Conservation (phyloP, 2,797 vertebrate species). For the Bucorvus abyssinicus region DNA sequence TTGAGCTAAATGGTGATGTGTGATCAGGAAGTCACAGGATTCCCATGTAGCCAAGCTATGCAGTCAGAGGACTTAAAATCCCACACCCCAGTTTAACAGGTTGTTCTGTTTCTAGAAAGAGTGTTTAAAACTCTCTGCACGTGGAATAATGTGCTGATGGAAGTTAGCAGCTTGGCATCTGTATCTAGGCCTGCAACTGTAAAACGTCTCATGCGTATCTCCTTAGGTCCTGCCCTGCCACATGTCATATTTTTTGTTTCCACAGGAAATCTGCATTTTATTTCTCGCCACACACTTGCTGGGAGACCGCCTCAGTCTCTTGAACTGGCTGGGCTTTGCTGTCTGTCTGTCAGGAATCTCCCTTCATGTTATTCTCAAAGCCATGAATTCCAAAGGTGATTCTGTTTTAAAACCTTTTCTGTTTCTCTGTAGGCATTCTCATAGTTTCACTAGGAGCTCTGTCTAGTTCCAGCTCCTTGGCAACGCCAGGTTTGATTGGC, state of each 20-base stretch:
- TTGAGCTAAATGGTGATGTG: background rate
- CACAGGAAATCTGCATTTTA: conserved; percentile 89
- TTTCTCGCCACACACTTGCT: conserved; percentile 85
- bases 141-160: background rate
- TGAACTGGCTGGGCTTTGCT: conserved; percentile 93
- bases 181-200: background rate
- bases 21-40: background rate
- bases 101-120: background rate
- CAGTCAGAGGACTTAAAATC: conserved; percentile 16
- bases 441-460: background rate
- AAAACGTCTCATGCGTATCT: background rate
- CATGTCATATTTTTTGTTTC: background rate
- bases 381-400: conserved; percentile 85
- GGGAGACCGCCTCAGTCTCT: conserved; percentile 83
- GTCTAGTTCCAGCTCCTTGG: background rate
- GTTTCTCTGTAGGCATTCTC: background rate
- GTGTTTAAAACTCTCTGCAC: background rate
- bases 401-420: background rate
- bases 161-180: background rate
- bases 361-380: conserved; percentile 87
- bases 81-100: background rate
- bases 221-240: background rate
- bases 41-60: background rate
- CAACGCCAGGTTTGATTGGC: background rate
- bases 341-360: conserved; percentile 91